Percentiles rank a stretch among this genome's conserved stretches.
Evolutionary conservation across 30 jellyfish, hydroid and myxozoan genomes (phyloP).

Genomic region (Clytia hemisphaerica): DNA sequence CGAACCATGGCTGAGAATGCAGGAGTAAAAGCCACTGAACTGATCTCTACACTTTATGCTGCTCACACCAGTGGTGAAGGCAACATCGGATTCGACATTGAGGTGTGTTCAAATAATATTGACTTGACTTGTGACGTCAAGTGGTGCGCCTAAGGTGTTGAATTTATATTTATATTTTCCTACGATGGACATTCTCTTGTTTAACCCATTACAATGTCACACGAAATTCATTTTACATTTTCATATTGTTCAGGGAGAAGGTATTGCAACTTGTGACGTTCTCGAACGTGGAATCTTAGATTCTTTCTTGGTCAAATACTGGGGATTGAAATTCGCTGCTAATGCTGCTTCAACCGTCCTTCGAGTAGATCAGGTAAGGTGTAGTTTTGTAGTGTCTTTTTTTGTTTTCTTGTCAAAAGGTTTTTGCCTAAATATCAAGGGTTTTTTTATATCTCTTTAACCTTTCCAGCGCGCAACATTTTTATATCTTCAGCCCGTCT

Average conservation of each 20-base stretch:
- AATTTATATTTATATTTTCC: background rate
- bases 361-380: conserved; percentile 84
- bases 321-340: conserved; percentile 91
- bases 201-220: too few relatives aligned
- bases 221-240: too few relatives aligned
- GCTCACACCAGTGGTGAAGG: conserved; percentile 88
- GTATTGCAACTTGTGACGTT: conserved; percentile 79
- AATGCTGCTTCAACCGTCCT: conserved; percentile 94
- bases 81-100: conserved; percentile 79
- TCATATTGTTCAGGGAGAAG: conserved; percentile 86
- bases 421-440: background rate
- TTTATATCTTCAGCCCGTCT: too few relatives aligned
- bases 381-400: too few relatives aligned
- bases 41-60: conserved; percentile 84
- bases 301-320: conserved; percentile 75
- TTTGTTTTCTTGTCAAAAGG: background rate
- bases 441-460: background rate
- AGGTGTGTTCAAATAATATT: conserved; percentile 29
- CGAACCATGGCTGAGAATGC: conserved; percentile 95
- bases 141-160: background rate
- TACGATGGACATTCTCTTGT: background rate
- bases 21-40: conserved; percentile 83
- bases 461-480: too few relatives aligned
- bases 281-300: conserved; percentile 77
- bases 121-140: background rate